Percentiles rank a stretch among this genome's conserved stretches.
phyloP scores from a whole-genome alignment of 2,113 vertebrate genomes.

The Ovibos moschatus region DNA sequence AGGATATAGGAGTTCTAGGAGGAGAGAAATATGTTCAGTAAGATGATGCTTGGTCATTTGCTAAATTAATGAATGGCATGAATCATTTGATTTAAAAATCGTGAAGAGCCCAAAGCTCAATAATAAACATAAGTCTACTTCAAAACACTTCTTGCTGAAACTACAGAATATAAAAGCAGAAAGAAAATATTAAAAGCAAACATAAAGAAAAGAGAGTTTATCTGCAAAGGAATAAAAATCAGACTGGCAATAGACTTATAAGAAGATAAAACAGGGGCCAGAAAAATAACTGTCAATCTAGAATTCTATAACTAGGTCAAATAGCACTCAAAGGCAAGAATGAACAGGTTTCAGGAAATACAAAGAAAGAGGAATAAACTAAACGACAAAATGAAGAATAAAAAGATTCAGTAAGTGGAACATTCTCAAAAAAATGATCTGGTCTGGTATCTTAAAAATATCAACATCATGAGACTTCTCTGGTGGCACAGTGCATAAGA shows the following conservation, averaged over 20 bases:
- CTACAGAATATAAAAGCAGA: not conserved
- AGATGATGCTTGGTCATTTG: not conserved
- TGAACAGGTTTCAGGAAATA: not conserved
- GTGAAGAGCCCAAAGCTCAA: not conserved
- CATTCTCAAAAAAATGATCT: not conserved
- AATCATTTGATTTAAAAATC: not conserved
- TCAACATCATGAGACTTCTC: not conserved
- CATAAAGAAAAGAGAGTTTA: not conserved
- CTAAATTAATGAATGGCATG: not conserved
- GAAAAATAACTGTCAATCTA: not conserved
- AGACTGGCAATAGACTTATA: not conserved
- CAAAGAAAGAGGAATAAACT: not conserved
- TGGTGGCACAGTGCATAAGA: not conserved
- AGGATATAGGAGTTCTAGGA: not conserved
- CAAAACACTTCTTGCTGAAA: not conserved
- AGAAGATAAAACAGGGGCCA: not conserved
- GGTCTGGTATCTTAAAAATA: not conserved
- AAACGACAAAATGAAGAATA: not conserved
- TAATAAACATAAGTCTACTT: not conserved
- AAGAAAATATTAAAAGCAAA: not conserved
- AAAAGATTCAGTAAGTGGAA: not conserved
- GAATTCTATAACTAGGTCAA: not conserved
- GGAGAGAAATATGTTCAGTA: not conserved
- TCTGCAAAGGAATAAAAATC: not conserved
- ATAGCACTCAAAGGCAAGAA: not conserved